A percentile compares a stretch with the other conserved stretches of the same genome.
Conservation (phyloP, 2,888 invertebrate species). For the Mamestra brassicae region DNA sequence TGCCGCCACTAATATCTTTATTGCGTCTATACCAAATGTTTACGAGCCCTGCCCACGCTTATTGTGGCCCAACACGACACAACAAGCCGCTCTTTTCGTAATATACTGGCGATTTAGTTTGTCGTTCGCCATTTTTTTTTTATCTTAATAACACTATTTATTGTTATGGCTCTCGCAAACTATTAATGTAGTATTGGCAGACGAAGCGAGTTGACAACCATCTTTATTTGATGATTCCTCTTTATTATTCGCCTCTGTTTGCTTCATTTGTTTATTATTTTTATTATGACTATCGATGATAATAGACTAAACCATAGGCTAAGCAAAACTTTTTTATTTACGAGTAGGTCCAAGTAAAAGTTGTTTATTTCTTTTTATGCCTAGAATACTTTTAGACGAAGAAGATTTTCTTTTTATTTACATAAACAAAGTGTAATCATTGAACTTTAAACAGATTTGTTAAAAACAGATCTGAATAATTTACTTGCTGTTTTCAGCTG, state of each 20-base stretch:
- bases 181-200: constrained; percentile 66
- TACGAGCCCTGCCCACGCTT: constrained; percentile 77
- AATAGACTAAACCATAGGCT: constrained; percentile 14
- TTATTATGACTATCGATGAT: constrained; percentile 32
- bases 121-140: constrained; percentile 61
- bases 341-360: not conserved
- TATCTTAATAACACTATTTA: constrained; percentile 71
- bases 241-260: constrained; percentile 46
- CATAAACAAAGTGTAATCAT: not conserved
- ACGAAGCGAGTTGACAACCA: constrained; percentile 52
- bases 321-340: constrained; percentile 18
- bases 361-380: constrained; percentile 9
- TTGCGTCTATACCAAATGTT: constrained; percentile 78
- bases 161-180: constrained; percentile 67
- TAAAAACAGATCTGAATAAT: constrained; percentile 27
- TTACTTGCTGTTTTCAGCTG: not conserved
- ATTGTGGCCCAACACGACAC: constrained; percentile 76
- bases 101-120: constrained; percentile 66
- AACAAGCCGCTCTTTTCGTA: constrained; percentile 62
- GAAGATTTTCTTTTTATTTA: constrained; percentile 5
- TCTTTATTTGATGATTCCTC: constrained; percentile 55
- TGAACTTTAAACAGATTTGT: constrained; percentile 21
- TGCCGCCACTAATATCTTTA: constrained; percentile 81
- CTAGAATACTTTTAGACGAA: not conserved
- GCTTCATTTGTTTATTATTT: constrained; percentile 49